Base-by-base conservation (phyloP, 2,113 vertebrate species). In the Corynorhinus townsendii region DNA sequence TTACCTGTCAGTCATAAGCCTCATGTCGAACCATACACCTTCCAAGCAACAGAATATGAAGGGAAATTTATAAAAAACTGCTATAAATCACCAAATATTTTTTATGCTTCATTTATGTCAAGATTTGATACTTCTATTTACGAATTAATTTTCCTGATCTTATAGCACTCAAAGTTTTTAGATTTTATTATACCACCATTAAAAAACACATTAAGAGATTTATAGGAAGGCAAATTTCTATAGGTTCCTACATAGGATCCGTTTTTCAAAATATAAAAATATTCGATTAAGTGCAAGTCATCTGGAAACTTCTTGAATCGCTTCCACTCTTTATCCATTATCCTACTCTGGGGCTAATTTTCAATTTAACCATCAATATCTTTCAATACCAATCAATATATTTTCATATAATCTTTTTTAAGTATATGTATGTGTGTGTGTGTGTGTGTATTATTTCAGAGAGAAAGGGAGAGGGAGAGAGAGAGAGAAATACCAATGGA, bases 301-400 rank as follows among this genome's bases (percentile, higher is more conserved):
- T 85, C 56, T 45, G 62, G 68, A 87, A 96, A 92, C 47, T 85
- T 86, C 89, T 64, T 69, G 56, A 96, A 84, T 68, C 38, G 19
- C n/a, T 72, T 75, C 54, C 38, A 76, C 15, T 64, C 75, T 80
- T 64, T 45, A 56, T 14, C 43, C 20, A 86, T 49, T 68, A 28
- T 14, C 28, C 69, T 92, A 82, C 33, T 62, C 43, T 45, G n/a
- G 68, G 10, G 38, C 9, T 84, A 43, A 95, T 79, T 91, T 89
- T 59, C 76, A 84, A 81, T 76, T 38, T 91, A 38, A 69, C 4
- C 64, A 87, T 26, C 86, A 82, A 15, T 73, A 66, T 64, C 45
- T 84, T 71, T 75, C 68, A 83, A 40, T 30, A 93, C 62, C 62
- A 93, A 69, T 26, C 3, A 33, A 30, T 40, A 59, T 3, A 49